A percentile compares a stretch with the other conserved stretches of the same genome.
phyloP scores from a whole-genome alignment of 2,797 vertebrate species.

The Macropus fuliginosus region DNA sequence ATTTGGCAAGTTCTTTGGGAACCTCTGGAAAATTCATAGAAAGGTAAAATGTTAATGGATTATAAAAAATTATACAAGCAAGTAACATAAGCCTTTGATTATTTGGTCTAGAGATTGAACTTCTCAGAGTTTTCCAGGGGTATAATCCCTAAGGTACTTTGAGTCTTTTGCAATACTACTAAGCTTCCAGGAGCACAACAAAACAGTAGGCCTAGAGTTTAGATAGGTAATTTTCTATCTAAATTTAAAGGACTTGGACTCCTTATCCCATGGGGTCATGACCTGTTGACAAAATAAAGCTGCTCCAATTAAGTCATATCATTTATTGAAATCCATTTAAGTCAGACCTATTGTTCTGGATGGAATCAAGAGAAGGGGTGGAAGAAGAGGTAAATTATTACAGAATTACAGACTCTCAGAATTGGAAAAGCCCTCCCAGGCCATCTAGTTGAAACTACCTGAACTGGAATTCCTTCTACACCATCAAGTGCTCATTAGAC shows the following conservation, averaged over 20 bases:
- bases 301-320: background rate
- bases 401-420: background rate
- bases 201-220: background rate
- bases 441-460: background rate
- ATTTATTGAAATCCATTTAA: too few species aligned
- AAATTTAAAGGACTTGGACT: background rate
- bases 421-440: background rate
- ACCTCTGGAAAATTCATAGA: background rate
- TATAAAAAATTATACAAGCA: background rate
- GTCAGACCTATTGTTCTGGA: background rate
- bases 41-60: background rate
- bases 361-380: background rate
- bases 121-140: background rate
- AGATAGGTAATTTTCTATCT: background rate
- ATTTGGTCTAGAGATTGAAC: background rate
- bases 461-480: background rate
- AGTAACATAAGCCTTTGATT: background rate
- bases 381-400: background rate
- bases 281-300: background rate
- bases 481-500: background rate
- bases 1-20: background rate
- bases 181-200: background rate
- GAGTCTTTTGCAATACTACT: background rate
- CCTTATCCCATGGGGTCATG: background rate
- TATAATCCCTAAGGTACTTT: background rate